Evolutionary conservation across 2,113 vertebrate species (phyloP).

Genomic region (Probosciger aterrimus): DNA sequence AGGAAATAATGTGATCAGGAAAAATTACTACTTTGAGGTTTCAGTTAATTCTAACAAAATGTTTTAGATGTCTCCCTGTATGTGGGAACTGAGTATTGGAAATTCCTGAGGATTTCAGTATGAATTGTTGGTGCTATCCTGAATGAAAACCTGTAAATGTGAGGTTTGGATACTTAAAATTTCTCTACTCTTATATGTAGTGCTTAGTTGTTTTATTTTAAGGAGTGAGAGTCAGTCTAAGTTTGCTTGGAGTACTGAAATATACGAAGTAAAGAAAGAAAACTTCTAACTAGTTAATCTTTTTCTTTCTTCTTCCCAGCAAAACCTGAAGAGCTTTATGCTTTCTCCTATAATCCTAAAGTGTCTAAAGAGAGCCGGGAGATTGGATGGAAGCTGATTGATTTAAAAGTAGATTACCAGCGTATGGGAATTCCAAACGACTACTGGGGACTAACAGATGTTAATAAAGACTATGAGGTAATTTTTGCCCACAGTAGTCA

Average conservation of each 20-base stretch:
- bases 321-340: constrained; percentile 79
- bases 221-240: not conserved
- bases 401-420: constrained; percentile 74
- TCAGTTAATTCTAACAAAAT: not conserved
- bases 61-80: not conserved
- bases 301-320: constrained; percentile 41
- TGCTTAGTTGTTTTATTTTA: not conserved
- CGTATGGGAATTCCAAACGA: constrained; percentile 80
- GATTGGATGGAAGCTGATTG: constrained; percentile 76
- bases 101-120: not conserved
- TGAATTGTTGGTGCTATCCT: not conserved
- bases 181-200: not conserved
- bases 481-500: not conserved
- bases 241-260: not conserved
- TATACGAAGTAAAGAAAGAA: not conserved
- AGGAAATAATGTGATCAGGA: not conserved
- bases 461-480: constrained; percentile 81
- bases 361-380: constrained; percentile 72
- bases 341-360: constrained; percentile 82
- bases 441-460: constrained; percentile 75
- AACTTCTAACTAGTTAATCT: not conserved
- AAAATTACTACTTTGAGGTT: not conserved
- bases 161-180: not conserved
- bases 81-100: not conserved
- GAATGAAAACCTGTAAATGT: not conserved